phyloP scores from a whole-genome alignment of 2,888 invertebrate genomes.

The Caenorhabditis sinica region DNA sequence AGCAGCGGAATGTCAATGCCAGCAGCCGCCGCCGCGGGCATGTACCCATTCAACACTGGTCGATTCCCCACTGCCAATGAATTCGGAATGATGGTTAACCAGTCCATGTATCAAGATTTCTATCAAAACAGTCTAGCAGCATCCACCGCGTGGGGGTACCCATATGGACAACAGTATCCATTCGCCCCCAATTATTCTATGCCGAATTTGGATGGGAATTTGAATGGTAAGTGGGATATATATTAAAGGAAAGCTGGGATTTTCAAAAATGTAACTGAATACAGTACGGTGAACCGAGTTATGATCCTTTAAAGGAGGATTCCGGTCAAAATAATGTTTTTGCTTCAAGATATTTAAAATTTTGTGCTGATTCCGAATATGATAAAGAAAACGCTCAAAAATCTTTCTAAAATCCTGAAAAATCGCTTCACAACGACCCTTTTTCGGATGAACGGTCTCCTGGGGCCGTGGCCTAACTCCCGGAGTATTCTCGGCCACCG shows the following conservation, averaged over 20 bases:
- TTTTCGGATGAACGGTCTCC: too few species aligned
- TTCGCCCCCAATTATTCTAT: conserved; percentile 54
- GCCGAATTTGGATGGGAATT: conserved; percentile 48
- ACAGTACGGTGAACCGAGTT: too few species aligned
- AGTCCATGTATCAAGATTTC: conserved; percentile 66
- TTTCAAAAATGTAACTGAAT: not conserved
- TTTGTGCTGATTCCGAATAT: too few species aligned
- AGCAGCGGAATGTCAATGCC: conserved; percentile 56
- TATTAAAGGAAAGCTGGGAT: too few species aligned
- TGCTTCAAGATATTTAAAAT: too few species aligned
- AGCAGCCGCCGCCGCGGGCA: conserved; percentile 38
- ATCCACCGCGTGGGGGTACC: conserved; percentile 30
- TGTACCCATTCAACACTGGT: conserved; percentile 55
- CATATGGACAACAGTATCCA: conserved; percentile 62
- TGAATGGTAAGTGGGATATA: conserved; percentile 38
- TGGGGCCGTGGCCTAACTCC: too few species aligned
- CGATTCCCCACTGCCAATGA: conserved; percentile 53
- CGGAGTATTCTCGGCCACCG: too few species aligned
- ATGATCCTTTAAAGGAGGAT: too few species aligned
- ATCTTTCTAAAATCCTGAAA: too few species aligned
- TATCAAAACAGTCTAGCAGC: conserved; percentile 56
- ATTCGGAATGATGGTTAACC: conserved; percentile 72
- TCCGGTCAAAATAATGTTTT: too few species aligned
- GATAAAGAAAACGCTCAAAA: too few species aligned
- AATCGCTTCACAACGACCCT: too few species aligned